Evolutionary conservation across 1,140 invertebrate species (phyloP).

Genomic region (Phymorhynchus buccinoides): DNA sequence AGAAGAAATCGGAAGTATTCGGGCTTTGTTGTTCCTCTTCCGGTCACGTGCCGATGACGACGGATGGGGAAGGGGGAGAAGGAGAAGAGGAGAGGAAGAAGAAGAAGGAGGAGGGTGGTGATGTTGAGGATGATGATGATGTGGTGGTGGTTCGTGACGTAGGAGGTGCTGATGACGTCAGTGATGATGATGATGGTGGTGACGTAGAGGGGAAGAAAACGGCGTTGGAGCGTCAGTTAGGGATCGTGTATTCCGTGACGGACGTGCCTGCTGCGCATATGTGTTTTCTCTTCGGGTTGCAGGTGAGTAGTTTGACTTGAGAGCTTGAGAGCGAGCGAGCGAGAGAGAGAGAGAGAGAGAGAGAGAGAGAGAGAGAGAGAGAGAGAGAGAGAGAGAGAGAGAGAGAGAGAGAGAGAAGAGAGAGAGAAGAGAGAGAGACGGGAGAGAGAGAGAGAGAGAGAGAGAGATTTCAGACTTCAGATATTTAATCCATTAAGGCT

Average conservation of each 20-base stretch:
- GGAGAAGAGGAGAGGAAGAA: neutral
- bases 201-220: neutral
- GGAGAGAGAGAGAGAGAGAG: too few relatives aligned
- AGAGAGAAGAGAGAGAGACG: too few relatives aligned
- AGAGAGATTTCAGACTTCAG: too few relatives aligned
- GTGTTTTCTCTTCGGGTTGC: constrained; percentile 86
- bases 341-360: too few relatives aligned
- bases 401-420: too few relatives aligned
- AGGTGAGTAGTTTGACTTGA: constrained; percentile 76
- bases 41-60: constrained; percentile 21
- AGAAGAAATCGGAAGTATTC: constrained; percentile 1
- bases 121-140: neutral
- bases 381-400: too few relatives aligned
- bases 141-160: neutral
- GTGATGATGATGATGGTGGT: constrained; percentile 1
- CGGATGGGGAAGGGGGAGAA: neutral
- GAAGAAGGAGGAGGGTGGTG: neutral
- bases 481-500: too few relatives aligned
- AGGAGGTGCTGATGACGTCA: neutral
- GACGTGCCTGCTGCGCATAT: constrained; percentile 88
- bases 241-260: constrained; percentile 82
- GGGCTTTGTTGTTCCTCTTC: constrained; percentile 29
- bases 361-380: too few relatives aligned
- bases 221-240: constrained; percentile 4
- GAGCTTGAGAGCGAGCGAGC: too few relatives aligned